Evolutionary conservation across 2,113 vertebrate species (phyloP).

Genomic region (Meriones unguiculatus): DNA sequence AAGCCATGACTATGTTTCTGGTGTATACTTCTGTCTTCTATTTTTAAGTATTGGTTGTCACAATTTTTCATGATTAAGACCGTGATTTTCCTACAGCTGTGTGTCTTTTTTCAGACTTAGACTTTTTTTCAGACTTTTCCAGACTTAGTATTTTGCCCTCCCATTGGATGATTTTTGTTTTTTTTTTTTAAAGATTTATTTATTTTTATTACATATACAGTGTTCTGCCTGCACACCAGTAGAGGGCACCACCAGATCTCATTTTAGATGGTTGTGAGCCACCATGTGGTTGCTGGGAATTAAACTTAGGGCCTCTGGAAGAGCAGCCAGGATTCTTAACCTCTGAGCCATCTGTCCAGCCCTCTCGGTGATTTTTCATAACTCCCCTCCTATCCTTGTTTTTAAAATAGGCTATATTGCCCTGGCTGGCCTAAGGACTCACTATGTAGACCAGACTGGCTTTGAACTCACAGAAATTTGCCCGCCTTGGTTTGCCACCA

Average conservation of each 20-base stretch:
- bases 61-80: not conserved
- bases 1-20: not conserved
- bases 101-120: conserved; percentile 15
- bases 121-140: no score
- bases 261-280: no score
- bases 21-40: not conserved
- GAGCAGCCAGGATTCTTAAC: no score
- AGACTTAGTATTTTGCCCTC: conserved; percentile 42
- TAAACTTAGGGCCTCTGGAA: no score
- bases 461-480: not conserved
- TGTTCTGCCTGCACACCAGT: no score
- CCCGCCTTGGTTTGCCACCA: not conserved
- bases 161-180: not conserved
- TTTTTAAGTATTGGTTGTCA: not conserved
- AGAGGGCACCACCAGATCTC: no score
- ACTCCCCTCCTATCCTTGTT: not conserved
- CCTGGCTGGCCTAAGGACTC: not conserved
- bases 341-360: no score
- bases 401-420: not conserved
- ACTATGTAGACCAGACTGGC: not conserved
- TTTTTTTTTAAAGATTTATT: no score
- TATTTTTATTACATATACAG: no score
- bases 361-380: conserved; percentile 7
- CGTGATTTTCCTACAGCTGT: not conserved
- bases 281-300: no score